A percentile compares a stretch with the other conserved stretches of the same genome.
Evolutionary conservation across 2,113 vertebrate species (phyloP).

Genomic region (Microtus oregoni): DNA sequence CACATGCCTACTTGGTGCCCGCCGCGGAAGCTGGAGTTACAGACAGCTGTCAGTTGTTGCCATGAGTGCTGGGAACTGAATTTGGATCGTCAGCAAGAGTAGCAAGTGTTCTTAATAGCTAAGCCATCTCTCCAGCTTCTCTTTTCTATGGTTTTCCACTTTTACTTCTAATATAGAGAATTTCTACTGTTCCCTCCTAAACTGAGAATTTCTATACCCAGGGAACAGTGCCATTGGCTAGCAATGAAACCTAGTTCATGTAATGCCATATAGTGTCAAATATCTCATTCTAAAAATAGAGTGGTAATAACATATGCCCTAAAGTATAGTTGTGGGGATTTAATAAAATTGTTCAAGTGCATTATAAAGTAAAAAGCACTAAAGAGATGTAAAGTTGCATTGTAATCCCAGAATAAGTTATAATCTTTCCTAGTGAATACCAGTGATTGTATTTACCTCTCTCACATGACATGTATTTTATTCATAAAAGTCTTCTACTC

Average conservation of each 20-base stretch:
- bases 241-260: background rate
- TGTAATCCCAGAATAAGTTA: background rate
- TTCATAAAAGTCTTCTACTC: background rate
- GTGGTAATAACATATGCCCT: background rate
- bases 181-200: background rate
- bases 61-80: background rate
- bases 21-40: background rate
- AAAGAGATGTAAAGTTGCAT: background rate
- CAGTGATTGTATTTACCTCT: background rate
- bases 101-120: background rate
- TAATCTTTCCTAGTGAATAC: slow-evolving; percentile 17
- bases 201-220: background rate
- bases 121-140: background rate
- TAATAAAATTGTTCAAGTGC: slow-evolving; percentile 7
- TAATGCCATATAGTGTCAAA: background rate
- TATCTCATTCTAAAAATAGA: background rate
- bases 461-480: background rate
- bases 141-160: background rate
- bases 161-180: background rate
- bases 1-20: background rate
- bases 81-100: background rate
- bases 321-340: background rate
- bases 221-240: background rate
- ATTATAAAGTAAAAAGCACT: slow-evolving; percentile 45
- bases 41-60: background rate